These are phyloP conservation scores for Trematomus bernacchii DNA, from an alignment of 2,797 vertebrate genomes.

Conservation along the genomic window DNA sequence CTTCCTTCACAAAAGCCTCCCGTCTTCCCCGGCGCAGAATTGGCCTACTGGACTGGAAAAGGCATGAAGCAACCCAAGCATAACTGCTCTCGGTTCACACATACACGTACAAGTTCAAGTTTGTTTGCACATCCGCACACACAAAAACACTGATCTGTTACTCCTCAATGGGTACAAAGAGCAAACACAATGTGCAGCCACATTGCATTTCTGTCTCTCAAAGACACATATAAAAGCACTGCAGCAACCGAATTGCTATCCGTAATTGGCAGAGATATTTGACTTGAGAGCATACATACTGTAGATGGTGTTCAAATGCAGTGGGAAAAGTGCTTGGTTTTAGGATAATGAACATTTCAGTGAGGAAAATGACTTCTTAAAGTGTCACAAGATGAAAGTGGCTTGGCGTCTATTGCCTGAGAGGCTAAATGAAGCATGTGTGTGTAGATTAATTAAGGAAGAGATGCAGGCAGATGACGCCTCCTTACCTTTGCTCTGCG, in stretches of 20 bases:
- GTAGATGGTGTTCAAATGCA: slow-evolving; percentile 46
- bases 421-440: slow-evolving; percentile 68
- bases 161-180: slow-evolving; percentile 52
- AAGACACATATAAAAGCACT: slow-evolving; percentile 45
- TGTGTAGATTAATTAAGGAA: slow-evolving; percentile 74
- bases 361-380: slow-evolving; percentile 64
- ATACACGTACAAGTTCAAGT: slow-evolving; percentile 56
- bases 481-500: slow-evolving; percentile 93
- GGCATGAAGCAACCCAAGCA: slow-evolving; percentile 73
- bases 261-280: slow-evolving; percentile 33
- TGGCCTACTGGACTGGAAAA: slow-evolving; percentile 79
- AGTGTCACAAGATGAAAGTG: slow-evolving; percentile 76
- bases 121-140: slow-evolving; percentile 40
- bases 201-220: slow-evolving; percentile 45
- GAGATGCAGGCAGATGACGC: slow-evolving; percentile 53
- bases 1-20: slow-evolving; percentile 65
- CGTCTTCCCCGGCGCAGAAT: slow-evolving; percentile 52
- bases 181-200: slow-evolving; percentile 47
- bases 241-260: slow-evolving; percentile 32
- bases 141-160: slow-evolving; percentile 51
- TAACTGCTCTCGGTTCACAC: slow-evolving; percentile 66
- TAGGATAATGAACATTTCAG: slow-evolving; percentile 80
- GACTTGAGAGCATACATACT: slow-evolving; percentile 43
- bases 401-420: slow-evolving; percentile 42
- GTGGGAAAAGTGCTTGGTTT: slow-evolving; percentile 49